A percentile compares a stretch with the other conserved stretches of the same genome.
Evolutionary conservation across 2,797 vertebrate genomes (phyloP).

Genomic region (Catharus ustulatus): DNA sequence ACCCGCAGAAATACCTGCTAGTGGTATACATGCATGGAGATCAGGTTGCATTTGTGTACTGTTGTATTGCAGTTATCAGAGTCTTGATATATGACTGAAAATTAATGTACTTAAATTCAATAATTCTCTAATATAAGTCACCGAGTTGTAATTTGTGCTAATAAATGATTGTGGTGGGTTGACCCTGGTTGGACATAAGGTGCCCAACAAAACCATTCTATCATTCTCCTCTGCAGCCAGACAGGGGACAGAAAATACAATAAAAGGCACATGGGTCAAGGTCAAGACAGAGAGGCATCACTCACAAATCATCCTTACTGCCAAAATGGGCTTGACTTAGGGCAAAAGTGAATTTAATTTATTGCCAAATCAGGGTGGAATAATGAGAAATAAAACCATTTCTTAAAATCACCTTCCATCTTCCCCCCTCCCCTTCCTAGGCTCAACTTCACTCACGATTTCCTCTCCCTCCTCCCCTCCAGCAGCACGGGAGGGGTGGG

Average conservation of each 20-base stretch:
- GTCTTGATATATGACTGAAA: neutral
- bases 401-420: neutral
- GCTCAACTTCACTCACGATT: neutral
- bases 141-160: neutral
- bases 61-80: neutral
- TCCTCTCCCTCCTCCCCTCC: neutral
- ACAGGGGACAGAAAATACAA: neutral
- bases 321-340: neutral
- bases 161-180: neutral
- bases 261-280: rapidly evolving
- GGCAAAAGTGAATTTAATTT: neutral
- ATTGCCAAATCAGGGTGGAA: neutral
- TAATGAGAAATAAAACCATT: neutral
- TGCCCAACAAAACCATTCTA: neutral
- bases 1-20: neutral
- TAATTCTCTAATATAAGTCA: neutral
- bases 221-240: neutral
- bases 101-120: neutral
- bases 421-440: neutral
- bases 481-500: neutral
- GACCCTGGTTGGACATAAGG: neutral
- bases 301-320: neutral
- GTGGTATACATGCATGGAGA: neutral
- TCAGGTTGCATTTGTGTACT: neutral
- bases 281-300: neutral